These are phyloP conservation scores for Lepidurus packardi DNA, from an alignment of 1,140 invertebrate species.

Conservation along the genomic window DNA sequence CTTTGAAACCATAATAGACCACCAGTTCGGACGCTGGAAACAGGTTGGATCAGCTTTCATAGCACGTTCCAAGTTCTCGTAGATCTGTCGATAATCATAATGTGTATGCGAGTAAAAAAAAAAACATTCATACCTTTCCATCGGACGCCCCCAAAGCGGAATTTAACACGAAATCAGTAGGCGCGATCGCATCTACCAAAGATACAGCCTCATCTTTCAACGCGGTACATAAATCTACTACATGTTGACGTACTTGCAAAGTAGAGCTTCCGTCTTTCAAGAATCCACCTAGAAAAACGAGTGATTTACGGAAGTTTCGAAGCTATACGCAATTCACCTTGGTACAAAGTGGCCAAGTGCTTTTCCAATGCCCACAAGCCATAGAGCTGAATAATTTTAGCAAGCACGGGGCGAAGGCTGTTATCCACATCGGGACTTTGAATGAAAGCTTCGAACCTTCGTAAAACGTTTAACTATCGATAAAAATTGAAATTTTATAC, in stretches of 20 bases:
- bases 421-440: constrained; percentile 36
- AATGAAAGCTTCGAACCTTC: constrained; percentile 41
- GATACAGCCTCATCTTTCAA: constrained; percentile 67
- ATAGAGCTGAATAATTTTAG: constrained; percentile 62
- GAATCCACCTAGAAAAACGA: constrained; percentile 39
- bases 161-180: constrained; percentile 77
- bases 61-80: background rate
- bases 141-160: constrained; percentile 71
- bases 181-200: constrained; percentile 77
- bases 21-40: background rate
- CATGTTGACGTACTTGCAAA: constrained; percentile 51
- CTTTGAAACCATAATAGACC: background rate
- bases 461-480: constrained; percentile 40
- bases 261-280: constrained; percentile 36
- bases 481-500: background rate
- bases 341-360: constrained; percentile 67
- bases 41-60: constrained; percentile 1
- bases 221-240: constrained; percentile 57
- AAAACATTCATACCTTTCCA: constrained; percentile 64
- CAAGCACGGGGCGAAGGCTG: constrained; percentile 53
- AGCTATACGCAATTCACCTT: constrained; percentile 45
- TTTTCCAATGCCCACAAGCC: constrained; percentile 67
- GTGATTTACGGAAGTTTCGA: background rate
- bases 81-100: background rate
- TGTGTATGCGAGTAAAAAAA: background rate